Evolutionary conservation across 2,888 invertebrate species (phyloP), one percentile per base, ranked within the genome.

Genomic region (Sesia bembeciformis): DNA sequence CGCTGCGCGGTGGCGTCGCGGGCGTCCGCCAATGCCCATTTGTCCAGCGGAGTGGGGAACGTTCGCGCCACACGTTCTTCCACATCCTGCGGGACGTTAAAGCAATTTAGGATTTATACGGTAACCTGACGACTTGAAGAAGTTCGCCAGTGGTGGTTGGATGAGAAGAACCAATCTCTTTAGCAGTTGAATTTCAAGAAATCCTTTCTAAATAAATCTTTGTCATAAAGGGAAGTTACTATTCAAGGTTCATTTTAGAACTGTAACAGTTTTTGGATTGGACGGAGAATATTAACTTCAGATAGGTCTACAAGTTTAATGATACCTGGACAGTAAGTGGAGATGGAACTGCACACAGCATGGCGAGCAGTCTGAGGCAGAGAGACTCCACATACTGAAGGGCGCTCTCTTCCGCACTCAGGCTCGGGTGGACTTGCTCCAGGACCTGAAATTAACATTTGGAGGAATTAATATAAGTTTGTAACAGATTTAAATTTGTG

Each of bases 41-140:
- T 93, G 85, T 98, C 97, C 65, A 98, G 95, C 3, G 98, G 98
- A 8, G 95, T 95, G n/a, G 98, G 98, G 90, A 98, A 98, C 54
- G 96, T 96, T 65, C 94, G 94, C 62, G 94, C 93, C 42, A 98
- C 97, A 61, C 97, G 92, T 68, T 97, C 97, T 77, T 98, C 98
- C 66, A 98, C 96, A 87, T 98, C 98, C 92, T 95, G 86, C 0
- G 7, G 79, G 78, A 40, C 54, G 5, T 43, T n/a, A 43, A 43
- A 40, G 54, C 55, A 58, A 56, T 49, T 39, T 50, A 8, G 3
- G 42, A 42, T n/a, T 49, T 49, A 49, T 8, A 23, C 2, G 23
- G 23, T 23, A 23, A 23, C 23, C 23, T 23, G 23, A 23, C 23
- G 23, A 23, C 23, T 23, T 23, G 23, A 23, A 23, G 23, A 1